Evolutionary conservation across 2,113 vertebrate genomes (phyloP).

Genomic region (Agelaius tricolor): DNA sequence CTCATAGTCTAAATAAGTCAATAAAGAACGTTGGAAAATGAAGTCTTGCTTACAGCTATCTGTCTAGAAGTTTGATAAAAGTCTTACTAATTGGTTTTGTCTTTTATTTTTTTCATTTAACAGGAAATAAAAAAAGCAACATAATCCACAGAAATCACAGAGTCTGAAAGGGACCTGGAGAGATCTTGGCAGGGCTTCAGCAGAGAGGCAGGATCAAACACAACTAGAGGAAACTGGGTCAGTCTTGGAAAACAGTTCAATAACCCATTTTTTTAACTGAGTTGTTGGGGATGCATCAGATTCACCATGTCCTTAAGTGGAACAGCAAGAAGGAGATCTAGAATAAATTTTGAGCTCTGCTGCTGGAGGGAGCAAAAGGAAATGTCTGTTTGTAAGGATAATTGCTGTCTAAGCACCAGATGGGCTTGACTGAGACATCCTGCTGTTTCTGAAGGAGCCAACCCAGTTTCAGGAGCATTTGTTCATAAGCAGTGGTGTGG

Average conservation of each 20-base stretch:
- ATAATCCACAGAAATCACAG: neutral
- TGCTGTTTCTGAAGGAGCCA: neutral
- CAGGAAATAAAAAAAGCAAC: neutral
- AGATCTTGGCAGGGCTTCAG: neutral
- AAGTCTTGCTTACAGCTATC: neutral
- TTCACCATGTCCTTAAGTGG: rapidly evolving
- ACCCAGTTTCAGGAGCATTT: neutral
- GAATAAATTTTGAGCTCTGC: neutral
- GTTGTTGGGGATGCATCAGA: neutral
- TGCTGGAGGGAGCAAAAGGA: neutral
- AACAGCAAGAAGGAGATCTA: neutral
- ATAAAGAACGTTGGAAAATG: neutral
- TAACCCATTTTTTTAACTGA: neutral
- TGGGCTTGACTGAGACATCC: neutral
- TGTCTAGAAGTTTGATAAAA: neutral
- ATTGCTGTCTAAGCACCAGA: neutral
- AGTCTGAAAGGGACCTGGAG: neutral
- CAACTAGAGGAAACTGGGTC: neutral
- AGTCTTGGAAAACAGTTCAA: neutral
- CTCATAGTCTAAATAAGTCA: neutral
- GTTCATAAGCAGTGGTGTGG: neutral
- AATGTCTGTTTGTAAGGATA: neutral
- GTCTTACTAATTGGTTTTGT: neutral
- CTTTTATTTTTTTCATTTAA: neutral
- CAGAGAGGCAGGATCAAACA: neutral